Evolutionary conservation across 2,888 invertebrate species (phyloP), one percentile per base, ranked within the genome.

Genomic region (Blastobasis lacticolella): DNA sequence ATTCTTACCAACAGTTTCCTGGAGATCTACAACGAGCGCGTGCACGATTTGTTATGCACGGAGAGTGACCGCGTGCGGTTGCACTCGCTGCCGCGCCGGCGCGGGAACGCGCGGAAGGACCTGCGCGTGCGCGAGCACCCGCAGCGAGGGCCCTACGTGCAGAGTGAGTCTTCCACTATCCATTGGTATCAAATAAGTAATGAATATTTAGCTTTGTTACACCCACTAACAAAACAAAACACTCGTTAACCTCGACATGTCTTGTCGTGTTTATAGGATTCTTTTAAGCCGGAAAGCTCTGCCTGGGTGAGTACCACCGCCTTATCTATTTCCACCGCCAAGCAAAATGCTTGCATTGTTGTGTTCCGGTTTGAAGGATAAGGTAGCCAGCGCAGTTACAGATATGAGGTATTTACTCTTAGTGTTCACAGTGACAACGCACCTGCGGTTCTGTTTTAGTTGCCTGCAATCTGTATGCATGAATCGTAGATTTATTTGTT

Each of bases 91-190:
- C 86, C 81, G 6, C 68, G 81, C 38, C 74, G 79, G 5, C 71
- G 74, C 46, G 87, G 87, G 37, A 85, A 85, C 67, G 64, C 75
- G 10, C 64, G 80, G 7, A 86, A 86, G 54, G 87, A 88, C 50
- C 87, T 95, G n/a, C 91, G 92, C 62, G 92, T 95, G 43, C 81
- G 95, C 52, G 94, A 95, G 76, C 94, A 95, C 81, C 95, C 95
- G 1, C 90, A 90, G 53, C 90, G 89, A 59, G 95, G 95, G 56
- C 93, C 95, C 9, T 94, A 94, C 67, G 94, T 95, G 49, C 93
- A 94, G 86, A 94, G 95, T 94, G 75, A 84, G 79, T 61, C 6
- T 43, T 7, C 37, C 10, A 45, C 8, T 46, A 46, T 42, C 7
- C 41, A 45, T 8, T 38, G 40, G 37, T 23, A 23, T 23, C 23